Conservation (phyloP, 2,888 invertebrate species). For the Erebia epiphron region DNA sequence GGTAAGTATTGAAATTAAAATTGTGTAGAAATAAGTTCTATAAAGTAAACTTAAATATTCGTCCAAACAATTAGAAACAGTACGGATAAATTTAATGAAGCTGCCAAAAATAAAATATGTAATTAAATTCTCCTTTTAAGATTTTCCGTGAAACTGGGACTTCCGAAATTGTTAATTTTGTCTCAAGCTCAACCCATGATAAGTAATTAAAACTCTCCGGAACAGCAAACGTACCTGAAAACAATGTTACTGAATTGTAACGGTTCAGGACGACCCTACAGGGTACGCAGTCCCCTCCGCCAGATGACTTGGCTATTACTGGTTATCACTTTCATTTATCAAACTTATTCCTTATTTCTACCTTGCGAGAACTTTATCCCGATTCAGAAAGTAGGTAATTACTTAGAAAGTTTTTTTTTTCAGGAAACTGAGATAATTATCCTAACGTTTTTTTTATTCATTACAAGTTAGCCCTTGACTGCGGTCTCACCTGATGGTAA, state of each 20-base stretch:
- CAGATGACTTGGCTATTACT: conserved; percentile 35
- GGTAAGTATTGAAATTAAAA: too few species aligned
- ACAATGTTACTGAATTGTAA: conserved; percentile 30
- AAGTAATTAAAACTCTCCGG: conserved; percentile 33
- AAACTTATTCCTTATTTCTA: conserved; percentile 24
- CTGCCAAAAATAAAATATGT: background rate
- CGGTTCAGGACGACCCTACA: conserved; percentile 26
- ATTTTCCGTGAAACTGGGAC: background rate
- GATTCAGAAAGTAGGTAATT: conserved; percentile 9
- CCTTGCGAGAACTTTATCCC: conserved; percentile 12
- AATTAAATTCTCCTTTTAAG: conserved; percentile 5
- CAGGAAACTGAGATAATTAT: too few species aligned
- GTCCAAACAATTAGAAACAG: background rate
- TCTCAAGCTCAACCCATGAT: conserved; percentile 9
- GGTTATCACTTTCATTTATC: conserved; percentile 37
- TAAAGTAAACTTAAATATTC: background rate
- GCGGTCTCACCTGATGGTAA: too few species aligned
- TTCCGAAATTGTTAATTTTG: conserved; percentile 15
- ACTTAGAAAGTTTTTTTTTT: background rate
- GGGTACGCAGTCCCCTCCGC: conserved; percentile 24
- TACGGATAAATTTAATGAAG: conserved; percentile 4
- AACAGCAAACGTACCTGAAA: conserved; percentile 36
- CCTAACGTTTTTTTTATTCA: too few species aligned
- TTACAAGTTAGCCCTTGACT: too few species aligned
- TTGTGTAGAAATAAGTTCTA: too few species aligned